phyloP scores from a whole-genome alignment of 2,888 invertebrate genomes.

The Acrobasis consociella region DNA sequence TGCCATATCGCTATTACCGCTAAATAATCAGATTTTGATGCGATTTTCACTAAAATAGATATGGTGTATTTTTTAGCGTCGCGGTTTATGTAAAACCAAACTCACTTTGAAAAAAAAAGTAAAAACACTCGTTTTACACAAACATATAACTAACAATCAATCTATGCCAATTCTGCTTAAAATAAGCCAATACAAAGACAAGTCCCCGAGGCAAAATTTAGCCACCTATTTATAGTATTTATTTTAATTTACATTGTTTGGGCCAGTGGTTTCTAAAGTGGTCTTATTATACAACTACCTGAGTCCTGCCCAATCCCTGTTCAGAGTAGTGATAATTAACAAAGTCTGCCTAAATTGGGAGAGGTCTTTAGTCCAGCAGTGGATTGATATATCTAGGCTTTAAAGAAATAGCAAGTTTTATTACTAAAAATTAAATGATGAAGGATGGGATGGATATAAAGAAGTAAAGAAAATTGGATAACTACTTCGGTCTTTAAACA shows the following conservation, averaged over 20 bases:
- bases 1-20: too few species aligned
- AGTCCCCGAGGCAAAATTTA: constrained; percentile 5
- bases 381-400: too few species aligned
- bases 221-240: constrained; percentile 10
- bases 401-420: too few species aligned
- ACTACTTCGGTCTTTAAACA: too few species aligned
- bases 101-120: neutral
- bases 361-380: too few species aligned
- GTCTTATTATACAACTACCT: neutral
- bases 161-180: neutral
- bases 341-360: neutral
- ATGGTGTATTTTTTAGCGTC: too few species aligned
- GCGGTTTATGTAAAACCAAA: too few species aligned
- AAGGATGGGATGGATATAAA: too few species aligned
- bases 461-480: too few species aligned
- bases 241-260: constrained; percentile 20
- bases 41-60: too few species aligned
- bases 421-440: too few species aligned
- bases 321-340: neutral
- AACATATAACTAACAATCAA: neutral
- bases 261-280: neutral
- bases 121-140: neutral
- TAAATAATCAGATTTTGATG: too few species aligned
- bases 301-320: neutral
- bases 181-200: neutral